phyloP scores from a whole-genome alignment of 2,888 invertebrate genomes.

The Sepioteuthis lessoniana region DNA sequence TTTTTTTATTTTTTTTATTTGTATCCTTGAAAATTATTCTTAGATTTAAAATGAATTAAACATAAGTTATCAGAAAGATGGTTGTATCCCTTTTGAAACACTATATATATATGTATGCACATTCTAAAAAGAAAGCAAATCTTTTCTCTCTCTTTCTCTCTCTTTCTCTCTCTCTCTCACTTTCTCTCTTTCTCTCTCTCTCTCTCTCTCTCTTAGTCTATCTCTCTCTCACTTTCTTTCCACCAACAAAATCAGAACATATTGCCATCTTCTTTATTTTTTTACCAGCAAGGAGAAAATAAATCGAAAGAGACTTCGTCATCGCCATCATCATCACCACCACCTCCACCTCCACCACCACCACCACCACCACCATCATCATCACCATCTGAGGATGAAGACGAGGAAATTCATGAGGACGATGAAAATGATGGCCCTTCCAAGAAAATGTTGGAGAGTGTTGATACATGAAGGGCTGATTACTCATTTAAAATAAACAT shows the following conservation, averaged over 20 bases:
- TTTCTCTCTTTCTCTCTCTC: background rate
- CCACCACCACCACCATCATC: conserved; percentile 35
- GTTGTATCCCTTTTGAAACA: too few relatives aligned
- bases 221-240: background rate
- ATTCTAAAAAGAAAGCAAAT: background rate
- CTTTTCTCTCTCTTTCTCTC: background rate
- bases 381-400: conserved; percentile 44
- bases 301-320: conserved; percentile 41
- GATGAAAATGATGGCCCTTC: conserved; percentile 39
- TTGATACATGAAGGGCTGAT: background rate
- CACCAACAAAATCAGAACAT: conserved; percentile 43
- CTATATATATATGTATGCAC: background rate
- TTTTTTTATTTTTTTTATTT: too few relatives aligned
- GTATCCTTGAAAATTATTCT: too few relatives aligned
- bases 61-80: too few relatives aligned
- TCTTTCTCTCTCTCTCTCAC: too few relatives aligned
- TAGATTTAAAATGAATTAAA: too few relatives aligned
- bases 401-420: conserved; percentile 37
- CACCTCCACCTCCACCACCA: background rate
- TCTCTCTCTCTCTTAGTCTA: background rate
- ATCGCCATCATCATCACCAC: conserved; percentile 40
- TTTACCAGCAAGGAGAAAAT: conserved; percentile 48
- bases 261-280: conserved; percentile 48
- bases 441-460: conserved; percentile 43
- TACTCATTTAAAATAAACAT: background rate